These are phyloP conservation scores for Cryptoleucopteryx plumbea DNA, from an alignment of 2,113 vertebrate species.

Conservation along the genomic window DNA sequence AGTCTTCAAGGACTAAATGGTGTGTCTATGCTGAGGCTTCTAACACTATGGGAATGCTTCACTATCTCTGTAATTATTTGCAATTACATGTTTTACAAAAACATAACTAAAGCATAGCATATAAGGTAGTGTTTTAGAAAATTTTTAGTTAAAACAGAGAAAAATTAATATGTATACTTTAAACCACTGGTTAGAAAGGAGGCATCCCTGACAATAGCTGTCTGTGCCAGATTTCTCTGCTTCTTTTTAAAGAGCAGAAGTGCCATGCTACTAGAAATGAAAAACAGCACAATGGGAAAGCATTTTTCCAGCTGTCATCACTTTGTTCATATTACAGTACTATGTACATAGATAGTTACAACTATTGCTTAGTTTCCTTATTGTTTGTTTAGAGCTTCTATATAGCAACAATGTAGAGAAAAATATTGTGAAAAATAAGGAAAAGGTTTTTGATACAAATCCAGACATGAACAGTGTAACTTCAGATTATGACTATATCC, in stretches of 20 bases:
- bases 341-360: conserved; percentile 8
- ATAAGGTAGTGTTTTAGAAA: neutral
- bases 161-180: neutral
- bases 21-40: neutral
- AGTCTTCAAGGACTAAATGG: neutral
- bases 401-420: conserved; percentile 6
- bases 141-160: neutral
- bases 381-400: conserved; percentile 33
- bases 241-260: neutral
- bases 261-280: neutral
- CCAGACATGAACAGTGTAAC: neutral
- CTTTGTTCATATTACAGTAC: neutral
- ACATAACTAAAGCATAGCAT: neutral
- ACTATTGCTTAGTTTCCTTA: conserved; percentile 14
- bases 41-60: neutral
- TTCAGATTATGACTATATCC: neutral
- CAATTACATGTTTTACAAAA: neutral
- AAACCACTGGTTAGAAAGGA: neutral
- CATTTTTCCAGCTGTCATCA: conserved; percentile 46
- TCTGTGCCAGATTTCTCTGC: neutral
- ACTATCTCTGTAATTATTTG: neutral
- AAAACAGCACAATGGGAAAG: neutral
- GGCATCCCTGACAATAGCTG: neutral
- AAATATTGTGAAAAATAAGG: neutral
- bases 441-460: neutral